These are phyloP conservation scores for Arion vulgaris DNA, from an alignment of 1,140 invertebrate genomes.

Conservation along the genomic window DNA sequence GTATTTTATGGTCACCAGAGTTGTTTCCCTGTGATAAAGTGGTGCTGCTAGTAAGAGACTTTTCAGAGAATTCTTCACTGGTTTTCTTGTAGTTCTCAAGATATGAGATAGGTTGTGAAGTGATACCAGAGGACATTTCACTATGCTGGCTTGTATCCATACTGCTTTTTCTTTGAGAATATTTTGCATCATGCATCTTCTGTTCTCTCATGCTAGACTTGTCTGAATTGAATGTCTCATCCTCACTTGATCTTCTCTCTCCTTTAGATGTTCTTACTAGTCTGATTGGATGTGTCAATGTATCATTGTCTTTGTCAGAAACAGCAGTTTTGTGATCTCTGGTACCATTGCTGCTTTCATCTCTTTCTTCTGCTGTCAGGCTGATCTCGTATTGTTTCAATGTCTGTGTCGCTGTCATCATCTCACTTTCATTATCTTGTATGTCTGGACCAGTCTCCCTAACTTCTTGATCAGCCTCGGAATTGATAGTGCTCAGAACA, in stretches of 20 bases:
- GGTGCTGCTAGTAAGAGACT: neutral
- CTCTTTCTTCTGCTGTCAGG: constrained; percentile 7
- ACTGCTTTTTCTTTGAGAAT: neutral
- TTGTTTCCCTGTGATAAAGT: neutral
- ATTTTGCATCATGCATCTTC: neutral
- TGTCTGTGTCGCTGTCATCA: constrained; percentile 9
- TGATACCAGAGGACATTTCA: neutral
- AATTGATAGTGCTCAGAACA: constrained; percentile 12
- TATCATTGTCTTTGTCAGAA: neutral
- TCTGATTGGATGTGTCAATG: no score
- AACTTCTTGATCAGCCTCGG: neutral
- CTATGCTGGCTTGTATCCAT: neutral
- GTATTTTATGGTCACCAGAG: neutral
- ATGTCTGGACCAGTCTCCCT: neutral
- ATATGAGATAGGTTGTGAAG: neutral
- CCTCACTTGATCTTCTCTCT: constrained; percentile 17
- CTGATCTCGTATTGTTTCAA: constrained; percentile 28
- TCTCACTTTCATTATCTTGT: neutral
- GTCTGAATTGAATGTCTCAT: neutral
- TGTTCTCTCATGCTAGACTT: neutral
- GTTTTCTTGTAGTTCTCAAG: neutral
- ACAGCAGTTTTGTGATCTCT: neutral
- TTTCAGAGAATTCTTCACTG: neutral
- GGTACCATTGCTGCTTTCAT: neutral
- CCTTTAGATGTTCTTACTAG: neutral